Evolutionary conservation across 2,113 vertebrate genomes (phyloP).

Genomic region (Beaufortia kweichowensis): DNA sequence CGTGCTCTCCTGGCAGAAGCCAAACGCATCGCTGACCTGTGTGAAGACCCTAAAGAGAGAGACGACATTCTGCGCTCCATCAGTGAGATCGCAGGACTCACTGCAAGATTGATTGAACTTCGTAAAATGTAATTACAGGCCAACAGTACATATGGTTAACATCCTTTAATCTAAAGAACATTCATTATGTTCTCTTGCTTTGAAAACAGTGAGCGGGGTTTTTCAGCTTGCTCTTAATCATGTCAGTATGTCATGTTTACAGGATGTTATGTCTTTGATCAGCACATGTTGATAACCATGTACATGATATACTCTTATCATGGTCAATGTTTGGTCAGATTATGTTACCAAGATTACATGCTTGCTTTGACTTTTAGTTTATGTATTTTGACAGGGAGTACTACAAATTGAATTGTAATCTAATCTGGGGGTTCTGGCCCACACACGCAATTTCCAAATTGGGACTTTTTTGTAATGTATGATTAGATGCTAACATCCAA

Average conservation of each 20-base stretch:
- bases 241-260: neutral
- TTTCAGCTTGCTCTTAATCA: neutral
- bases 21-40: conserved; percentile 90
- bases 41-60: conserved; percentile 94
- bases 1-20: conserved; percentile 88
- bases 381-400: conserved; percentile 61
- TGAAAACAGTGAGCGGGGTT: neutral
- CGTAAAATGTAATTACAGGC: conserved; percentile 63
- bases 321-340: neutral
- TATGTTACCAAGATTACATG: neutral
- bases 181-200: neutral
- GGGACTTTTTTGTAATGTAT: too few species aligned
- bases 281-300: neutral
- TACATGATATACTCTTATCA: neutral
- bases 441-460: conserved; percentile 58
- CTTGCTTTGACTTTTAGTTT: conserved; percentile 50
- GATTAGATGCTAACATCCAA: neutral
- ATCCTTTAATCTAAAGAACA: neutral
- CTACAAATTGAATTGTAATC: conserved; percentile 62
- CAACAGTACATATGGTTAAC: conserved; percentile 75
- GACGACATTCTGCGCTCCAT: conserved; percentile 95
- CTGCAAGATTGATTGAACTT: conserved; percentile 86
- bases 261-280: neutral
- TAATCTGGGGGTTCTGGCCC: conserved; percentile 54
- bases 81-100: conserved; percentile 89